Conservation (phyloP, 2,113 vertebrate species). For the Solea senegalensis region DNA sequence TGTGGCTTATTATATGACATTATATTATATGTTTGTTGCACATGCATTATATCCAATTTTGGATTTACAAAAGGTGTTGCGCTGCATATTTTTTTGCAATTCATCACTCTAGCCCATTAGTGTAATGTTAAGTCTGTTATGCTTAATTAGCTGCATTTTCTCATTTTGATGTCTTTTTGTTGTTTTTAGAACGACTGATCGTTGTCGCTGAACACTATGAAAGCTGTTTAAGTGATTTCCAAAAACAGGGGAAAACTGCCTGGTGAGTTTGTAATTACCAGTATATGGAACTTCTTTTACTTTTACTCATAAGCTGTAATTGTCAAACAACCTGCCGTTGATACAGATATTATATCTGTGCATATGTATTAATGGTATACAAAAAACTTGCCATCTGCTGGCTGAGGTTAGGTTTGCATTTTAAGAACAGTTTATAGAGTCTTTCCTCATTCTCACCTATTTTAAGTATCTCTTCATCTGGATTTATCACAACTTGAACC, state of each 20-base stretch:
- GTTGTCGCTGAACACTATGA: slow-evolving; percentile 96
- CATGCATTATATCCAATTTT: no score
- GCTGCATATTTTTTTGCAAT: no score
- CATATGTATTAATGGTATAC: no score
- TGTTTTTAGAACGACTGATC: slow-evolving; percentile 88
- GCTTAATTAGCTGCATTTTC: background rate
- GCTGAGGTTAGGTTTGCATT: background rate
- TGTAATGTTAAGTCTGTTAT: background rate
- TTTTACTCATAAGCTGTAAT: background rate
- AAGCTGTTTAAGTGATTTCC: slow-evolving; percentile 87
- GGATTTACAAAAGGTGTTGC: no score
- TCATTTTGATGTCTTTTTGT: slow-evolving; percentile 17
- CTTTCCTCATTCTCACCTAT: no score
- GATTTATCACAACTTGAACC: background rate
- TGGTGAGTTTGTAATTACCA: slow-evolving; percentile 78
- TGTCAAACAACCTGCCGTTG: no score
- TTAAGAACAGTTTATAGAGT: background rate
- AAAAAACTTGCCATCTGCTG: no score
- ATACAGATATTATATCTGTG: no score
- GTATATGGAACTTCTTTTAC: background rate
- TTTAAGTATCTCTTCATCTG: background rate
- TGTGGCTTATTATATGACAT: no score
- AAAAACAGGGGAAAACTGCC: slow-evolving; percentile 84
- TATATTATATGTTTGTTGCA: no score
- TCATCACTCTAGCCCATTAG: no score